Conservation (phyloP, 1,140 invertebrate genomes). For the Spodoptera frugiperda region DNA sequence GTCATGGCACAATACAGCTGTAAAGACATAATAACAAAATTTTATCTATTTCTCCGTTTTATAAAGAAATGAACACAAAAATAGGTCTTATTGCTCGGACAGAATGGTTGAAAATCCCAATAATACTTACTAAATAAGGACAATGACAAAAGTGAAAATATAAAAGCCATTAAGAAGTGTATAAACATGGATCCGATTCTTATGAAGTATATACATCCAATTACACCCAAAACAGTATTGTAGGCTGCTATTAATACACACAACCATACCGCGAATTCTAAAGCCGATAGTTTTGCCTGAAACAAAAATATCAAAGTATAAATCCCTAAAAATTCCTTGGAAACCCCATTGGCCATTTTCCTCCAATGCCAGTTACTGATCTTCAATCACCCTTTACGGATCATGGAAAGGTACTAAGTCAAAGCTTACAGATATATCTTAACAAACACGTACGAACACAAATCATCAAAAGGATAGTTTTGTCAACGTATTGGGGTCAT, state of each 20-base stretch:
- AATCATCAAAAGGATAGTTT: conserved; percentile 13
- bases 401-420: neutral
- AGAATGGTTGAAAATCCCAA: too few relatives aligned
- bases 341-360: neutral
- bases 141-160: conserved; percentile 58
- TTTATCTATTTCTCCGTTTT: too few relatives aligned
- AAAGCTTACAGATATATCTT: conserved; percentile 14
- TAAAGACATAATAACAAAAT: too few relatives aligned
- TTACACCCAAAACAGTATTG: conserved; percentile 58
- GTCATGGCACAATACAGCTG: conserved; percentile 39
- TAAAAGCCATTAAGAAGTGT: conserved; percentile 61
- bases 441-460: neutral
- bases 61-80: too few relatives aligned
- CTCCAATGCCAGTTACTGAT: neutral
- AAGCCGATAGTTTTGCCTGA: conserved; percentile 54
- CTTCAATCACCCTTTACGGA: neutral
- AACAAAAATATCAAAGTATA: conserved; percentile 41
- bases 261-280: conserved; percentile 59
- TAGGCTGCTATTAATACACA: conserved; percentile 58
- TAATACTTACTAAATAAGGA: conserved; percentile 61
- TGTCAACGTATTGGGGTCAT: conserved; percentile 1
- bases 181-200: conserved; percentile 56
- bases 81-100: too few relatives aligned
- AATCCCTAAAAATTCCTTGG: neutral
- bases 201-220: conserved; percentile 61